Conservation (phyloP, 2,797 vertebrate species). For the Phataginus tricuspis region DNA sequence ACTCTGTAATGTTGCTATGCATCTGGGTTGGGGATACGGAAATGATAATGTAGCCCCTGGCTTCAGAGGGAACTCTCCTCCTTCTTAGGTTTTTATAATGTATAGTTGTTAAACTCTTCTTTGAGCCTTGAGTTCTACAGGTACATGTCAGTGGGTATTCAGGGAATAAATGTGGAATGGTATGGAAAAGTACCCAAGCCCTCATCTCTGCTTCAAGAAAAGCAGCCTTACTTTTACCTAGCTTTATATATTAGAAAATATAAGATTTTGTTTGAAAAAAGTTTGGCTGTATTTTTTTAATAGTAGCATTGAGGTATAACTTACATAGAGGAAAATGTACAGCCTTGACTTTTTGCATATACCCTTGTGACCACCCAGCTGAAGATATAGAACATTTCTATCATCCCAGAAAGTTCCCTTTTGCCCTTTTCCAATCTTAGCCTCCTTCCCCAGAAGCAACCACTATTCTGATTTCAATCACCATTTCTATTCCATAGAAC, state of each 20-base stretch:
- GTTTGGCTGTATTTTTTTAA: not conserved
- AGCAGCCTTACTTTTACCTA: not conserved
- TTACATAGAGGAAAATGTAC: not conserved
- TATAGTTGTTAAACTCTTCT: conserved; percentile 5
- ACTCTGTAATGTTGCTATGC: not conserved
- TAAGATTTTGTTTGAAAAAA: not conserved
- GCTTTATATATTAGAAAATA: not conserved
- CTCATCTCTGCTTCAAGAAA: not conserved
- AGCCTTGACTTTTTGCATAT: not conserved
- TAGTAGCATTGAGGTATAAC: not conserved
- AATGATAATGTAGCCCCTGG: not conserved
- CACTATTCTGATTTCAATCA: not conserved
- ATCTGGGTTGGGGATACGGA: not conserved
- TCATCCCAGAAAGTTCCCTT: not conserved
- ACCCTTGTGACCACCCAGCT: not conserved
- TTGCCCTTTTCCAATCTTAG: not conserved
- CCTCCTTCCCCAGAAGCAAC: not conserved
- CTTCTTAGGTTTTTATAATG: not conserved
- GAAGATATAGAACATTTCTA: not conserved
- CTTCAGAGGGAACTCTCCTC: not conserved
- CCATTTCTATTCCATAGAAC: not conserved
- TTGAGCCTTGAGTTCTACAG: not conserved
- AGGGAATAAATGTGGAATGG: not conserved
- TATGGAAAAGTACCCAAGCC: not conserved
- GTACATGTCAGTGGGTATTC: not conserved